Evolutionary conservation across 2,113 vertebrate genomes (phyloP).

Genomic region (Nerophis lumbriciformis): DNA sequence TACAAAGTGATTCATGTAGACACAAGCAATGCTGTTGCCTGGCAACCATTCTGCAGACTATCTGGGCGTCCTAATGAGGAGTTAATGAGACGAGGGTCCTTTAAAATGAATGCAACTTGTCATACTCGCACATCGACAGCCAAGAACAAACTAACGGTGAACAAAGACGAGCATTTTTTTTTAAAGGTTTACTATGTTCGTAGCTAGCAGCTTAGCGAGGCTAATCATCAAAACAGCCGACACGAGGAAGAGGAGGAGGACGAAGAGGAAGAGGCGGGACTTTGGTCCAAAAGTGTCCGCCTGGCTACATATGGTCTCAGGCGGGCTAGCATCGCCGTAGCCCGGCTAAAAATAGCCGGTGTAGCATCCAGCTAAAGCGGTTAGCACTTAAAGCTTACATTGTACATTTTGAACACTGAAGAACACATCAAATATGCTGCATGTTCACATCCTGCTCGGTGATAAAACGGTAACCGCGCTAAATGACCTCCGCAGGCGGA

Average conservation of each 20-base stretch:
- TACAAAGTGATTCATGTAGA: neutral
- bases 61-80: neutral
- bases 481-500: conserved; percentile 36
- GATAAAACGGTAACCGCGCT: no score
- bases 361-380: conserved; percentile 43
- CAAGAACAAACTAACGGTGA: no score
- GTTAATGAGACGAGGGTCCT: no score
- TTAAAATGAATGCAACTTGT: no score
- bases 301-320: conserved; percentile 66
- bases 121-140: no score
- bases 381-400: conserved; percentile 7
- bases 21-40: neutral
- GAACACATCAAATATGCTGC: no score
- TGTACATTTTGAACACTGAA: no score
- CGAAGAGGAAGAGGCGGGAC: conserved; percentile 10
- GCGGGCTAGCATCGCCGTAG: conserved; percentile 63
- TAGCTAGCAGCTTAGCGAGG: no score
- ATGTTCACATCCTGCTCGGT: no score
- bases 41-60: neutral
- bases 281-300: conserved; percentile 62
- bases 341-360: conserved; percentile 83
- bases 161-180: no score
- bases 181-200: no score
- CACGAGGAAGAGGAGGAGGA: neutral
- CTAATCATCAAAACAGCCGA: neutral